phyloP scores from a whole-genome alignment of 2,888 invertebrate species.

The Escarpia spicata region DNA sequence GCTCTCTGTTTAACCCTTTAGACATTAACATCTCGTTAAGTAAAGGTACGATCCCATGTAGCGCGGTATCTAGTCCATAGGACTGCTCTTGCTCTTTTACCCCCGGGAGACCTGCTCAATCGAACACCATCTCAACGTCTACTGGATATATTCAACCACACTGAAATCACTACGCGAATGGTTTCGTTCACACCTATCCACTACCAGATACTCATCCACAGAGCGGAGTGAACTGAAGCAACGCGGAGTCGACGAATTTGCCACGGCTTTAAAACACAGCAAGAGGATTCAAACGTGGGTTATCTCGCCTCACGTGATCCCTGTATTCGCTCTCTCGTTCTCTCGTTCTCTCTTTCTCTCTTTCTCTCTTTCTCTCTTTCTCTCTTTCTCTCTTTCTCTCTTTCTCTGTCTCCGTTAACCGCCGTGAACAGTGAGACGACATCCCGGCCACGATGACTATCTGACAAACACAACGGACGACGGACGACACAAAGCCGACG shows the following conservation, averaged over 20 bases:
- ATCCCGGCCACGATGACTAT: not conserved
- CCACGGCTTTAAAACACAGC: not conserved
- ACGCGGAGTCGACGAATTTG: not conserved
- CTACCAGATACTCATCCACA: slow-evolving; percentile 22
- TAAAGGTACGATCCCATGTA: too few relatives aligned
- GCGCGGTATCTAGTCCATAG: too few relatives aligned
- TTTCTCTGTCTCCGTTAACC: too few relatives aligned
- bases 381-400: not conserved
- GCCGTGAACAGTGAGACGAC: not conserved
- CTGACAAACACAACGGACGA: not conserved
- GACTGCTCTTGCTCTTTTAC: too few relatives aligned
- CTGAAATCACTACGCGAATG: too few relatives aligned
- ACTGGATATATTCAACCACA: too few relatives aligned
- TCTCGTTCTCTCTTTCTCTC: slow-evolving; percentile 19
- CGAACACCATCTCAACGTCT: too few relatives aligned
- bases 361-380: slow-evolving; percentile 23
- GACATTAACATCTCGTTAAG: too few relatives aligned
- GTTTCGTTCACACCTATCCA: slow-evolving; percentile 22
- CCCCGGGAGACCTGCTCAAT: too few relatives aligned
- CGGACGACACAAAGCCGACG: slow-evolving; percentile 3
- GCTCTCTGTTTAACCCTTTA: too few relatives aligned
- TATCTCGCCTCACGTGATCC: not conserved
- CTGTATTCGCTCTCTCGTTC: slow-evolving; percentile 23
- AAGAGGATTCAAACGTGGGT: not conserved
- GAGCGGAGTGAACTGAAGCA: not conserved